These are phyloP conservation scores for Phalacrocorax aristotelis DNA, from an alignment of 2,113 vertebrate genomes.

Conservation along the genomic window DNA sequence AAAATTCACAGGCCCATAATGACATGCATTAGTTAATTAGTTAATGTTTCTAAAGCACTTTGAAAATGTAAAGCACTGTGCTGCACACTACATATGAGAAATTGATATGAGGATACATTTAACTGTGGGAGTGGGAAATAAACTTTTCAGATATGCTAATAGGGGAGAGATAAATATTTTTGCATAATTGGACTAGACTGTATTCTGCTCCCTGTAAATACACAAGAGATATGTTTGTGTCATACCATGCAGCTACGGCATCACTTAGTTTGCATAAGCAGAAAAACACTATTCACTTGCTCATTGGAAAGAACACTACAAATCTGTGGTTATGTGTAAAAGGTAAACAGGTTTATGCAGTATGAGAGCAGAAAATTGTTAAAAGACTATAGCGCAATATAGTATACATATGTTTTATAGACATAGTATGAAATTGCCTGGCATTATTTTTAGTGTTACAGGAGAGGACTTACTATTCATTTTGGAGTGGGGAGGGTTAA, in stretches of 20 bases:
- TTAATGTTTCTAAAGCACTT: conserved; percentile 51
- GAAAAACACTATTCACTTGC: background rate
- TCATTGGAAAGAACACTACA: background rate
- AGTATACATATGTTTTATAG: background rate
- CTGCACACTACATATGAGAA: conserved; percentile 13
- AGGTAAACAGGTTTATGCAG: background rate
- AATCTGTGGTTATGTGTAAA: background rate
- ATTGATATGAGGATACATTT: conserved; percentile 52
- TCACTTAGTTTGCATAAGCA: background rate
- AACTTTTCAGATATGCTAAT: conserved; percentile 35
- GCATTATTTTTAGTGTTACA: background rate
- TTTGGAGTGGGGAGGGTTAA: background rate
- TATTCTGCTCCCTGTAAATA: conserved; percentile 11
- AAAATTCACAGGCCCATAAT: conserved; percentile 49
- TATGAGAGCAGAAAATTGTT: background rate
- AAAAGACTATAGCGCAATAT: background rate
- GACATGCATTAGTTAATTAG: conserved; percentile 58
- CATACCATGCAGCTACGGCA: background rate
- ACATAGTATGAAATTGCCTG: background rate
- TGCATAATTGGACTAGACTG: conserved; percentile 33
- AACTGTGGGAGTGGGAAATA: background rate
- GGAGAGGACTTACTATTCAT: background rate
- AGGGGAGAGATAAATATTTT: conserved; percentile 44
- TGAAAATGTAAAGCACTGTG: conserved; percentile 34
- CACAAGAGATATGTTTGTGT: background rate